Conservation (phyloP, 2,888 invertebrate genomes). For the Drosophila peninsularis region DNA sequence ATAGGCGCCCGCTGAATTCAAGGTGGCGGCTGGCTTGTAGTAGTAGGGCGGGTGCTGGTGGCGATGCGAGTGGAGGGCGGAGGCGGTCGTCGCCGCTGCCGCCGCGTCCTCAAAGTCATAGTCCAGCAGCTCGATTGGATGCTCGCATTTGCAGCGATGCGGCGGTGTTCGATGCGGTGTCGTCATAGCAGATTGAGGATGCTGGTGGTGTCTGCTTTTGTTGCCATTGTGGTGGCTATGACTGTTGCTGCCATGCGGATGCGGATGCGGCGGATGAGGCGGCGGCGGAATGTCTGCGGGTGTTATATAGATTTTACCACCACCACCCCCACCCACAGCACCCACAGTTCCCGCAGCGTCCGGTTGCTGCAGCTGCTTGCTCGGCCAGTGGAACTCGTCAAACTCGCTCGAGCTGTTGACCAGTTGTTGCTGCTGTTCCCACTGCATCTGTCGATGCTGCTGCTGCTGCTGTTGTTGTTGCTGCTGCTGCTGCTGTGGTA, state of each 20-base stretch:
- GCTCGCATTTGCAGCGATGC: constrained; percentile 73
- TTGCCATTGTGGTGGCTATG: constrained; percentile 63
- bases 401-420: constrained; percentile 69
- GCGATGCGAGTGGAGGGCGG: constrained; percentile 42
- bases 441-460: constrained; percentile 45
- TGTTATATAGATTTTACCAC: constrained; percentile 79
- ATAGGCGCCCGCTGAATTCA: constrained; percentile 37
- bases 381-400: constrained; percentile 75
- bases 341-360: constrained; percentile 10
- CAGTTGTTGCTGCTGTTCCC: constrained; percentile 58
- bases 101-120: constrained; percentile 64
- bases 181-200: constrained; percentile 49
- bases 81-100: constrained; percentile 36
- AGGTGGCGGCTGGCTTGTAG: constrained; percentile 52
- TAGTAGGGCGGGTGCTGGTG: constrained; percentile 74
- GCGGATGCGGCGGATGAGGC: constrained; percentile 67
- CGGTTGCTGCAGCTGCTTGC: constrained; percentile 58
- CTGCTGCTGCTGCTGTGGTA: constrained; percentile 32
- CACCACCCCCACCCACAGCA: constrained; percentile 31
- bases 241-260: constrained; percentile 50
- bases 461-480: constrained; percentile 37
- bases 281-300: constrained; percentile 82
- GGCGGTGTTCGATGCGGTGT: constrained; percentile 66
- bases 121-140: constrained; percentile 71
- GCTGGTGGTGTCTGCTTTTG: constrained; percentile 56